These are phyloP conservation scores for Brachyalestes nurse DNA, from an alignment of 2,797 vertebrate genomes.

Conservation along the genomic window DNA sequence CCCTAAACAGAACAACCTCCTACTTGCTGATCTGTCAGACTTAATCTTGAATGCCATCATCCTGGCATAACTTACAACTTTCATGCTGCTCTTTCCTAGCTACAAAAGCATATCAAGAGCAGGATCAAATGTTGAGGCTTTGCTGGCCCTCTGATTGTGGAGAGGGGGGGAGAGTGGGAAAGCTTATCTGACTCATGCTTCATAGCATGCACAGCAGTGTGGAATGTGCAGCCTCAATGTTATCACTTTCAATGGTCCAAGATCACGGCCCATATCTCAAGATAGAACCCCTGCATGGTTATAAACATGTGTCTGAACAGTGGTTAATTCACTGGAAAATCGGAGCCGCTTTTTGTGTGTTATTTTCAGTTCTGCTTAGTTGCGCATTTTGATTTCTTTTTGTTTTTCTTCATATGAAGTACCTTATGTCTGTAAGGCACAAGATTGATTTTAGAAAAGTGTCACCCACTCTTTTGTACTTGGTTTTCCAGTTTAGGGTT, in stretches of 20 bases:
- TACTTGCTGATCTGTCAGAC: neutral
- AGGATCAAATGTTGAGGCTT: neutral
- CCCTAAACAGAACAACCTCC: neutral
- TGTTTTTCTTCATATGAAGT: neutral
- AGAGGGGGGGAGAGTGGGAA: constrained; percentile 10
- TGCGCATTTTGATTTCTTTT: neutral
- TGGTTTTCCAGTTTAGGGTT: neutral
- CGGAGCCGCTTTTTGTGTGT: neutral
- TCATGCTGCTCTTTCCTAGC: constrained; percentile 7
- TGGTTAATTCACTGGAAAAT: constrained; percentile 24
- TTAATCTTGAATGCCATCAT: constrained; percentile 1
- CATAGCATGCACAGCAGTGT: constrained; percentile 66
- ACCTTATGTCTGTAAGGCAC: constrained; percentile 1
- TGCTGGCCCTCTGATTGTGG: constrained; percentile 35
- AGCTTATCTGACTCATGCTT: constrained; percentile 70
- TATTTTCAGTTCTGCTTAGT: neutral
- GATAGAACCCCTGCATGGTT: constrained; percentile 62
- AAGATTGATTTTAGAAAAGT: neutral
- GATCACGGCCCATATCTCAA: constrained; percentile 69
- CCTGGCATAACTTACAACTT: neutral
- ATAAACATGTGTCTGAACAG: constrained; percentile 57
- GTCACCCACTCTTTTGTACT: constrained; percentile 2
- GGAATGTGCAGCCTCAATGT: constrained; percentile 72
- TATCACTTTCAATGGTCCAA: constrained; percentile 72
- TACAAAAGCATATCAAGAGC: constrained; percentile 1